A percentile compares a stretch with the other conserved stretches of the same genome.
These are phyloP conservation scores for Tiaroga cobitis DNA, from an alignment of 2,797 vertebrate species.

Conservation along the genomic window DNA sequence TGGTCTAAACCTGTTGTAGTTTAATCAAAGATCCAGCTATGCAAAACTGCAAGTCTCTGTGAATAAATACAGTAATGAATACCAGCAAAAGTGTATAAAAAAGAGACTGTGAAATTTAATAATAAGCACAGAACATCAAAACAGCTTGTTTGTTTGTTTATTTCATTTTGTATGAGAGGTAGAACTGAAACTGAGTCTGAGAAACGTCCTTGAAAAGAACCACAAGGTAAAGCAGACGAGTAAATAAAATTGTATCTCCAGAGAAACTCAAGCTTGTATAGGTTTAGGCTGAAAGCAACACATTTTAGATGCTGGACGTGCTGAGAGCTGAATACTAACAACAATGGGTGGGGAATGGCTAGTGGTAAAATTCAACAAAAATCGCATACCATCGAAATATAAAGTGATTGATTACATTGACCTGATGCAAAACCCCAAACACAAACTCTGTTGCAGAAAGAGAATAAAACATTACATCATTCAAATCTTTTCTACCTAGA, in stretches of 20 bases:
- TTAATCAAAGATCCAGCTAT: background rate
- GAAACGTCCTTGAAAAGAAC: constrained; percentile 39
- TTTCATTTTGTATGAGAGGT: constrained; percentile 27
- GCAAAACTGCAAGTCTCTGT: background rate
- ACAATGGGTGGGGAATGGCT: background rate
- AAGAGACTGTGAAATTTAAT: background rate
- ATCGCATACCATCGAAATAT: constrained; percentile 2
- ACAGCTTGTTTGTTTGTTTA: constrained; percentile 21
- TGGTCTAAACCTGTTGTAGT: background rate
- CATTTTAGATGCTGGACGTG: constrained; percentile 2
- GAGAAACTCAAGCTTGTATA: constrained; percentile 42
- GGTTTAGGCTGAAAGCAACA: constrained; percentile 22
- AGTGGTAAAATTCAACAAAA: constrained; percentile 6
- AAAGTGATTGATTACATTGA: constrained; percentile 34
- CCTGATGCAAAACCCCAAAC: constrained; percentile 18
- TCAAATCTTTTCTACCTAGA: constrained; percentile 18
- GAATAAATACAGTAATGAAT: constrained; percentile 4
- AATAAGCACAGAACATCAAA: background rate
- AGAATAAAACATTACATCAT: constrained; percentile 38
- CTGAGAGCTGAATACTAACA: background rate
- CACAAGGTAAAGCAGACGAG: constrained; percentile 24
- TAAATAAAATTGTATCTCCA: constrained; percentile 46
- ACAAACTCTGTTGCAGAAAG: constrained; percentile 10
- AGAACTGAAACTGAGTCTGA: background rate
- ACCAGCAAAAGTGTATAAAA: background rate